phyloP scores from a whole-genome alignment of 2,888 invertebrate species.

The Ennomos quercinarius region DNA sequence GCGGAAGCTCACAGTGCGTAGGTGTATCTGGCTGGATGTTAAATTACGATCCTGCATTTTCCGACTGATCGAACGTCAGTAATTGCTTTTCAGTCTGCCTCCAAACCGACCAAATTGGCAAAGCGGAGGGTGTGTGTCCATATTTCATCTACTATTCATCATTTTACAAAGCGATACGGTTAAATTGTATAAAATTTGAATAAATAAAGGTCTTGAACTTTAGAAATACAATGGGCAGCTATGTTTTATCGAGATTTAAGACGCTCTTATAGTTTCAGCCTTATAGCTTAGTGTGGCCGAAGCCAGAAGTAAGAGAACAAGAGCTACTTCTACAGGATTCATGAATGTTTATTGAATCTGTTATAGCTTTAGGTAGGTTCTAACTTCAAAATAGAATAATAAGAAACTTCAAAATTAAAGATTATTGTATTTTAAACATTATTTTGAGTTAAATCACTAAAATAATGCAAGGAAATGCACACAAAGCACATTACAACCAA shows the following conservation, averaged over 20 bases:
- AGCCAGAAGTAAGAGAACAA: not conserved
- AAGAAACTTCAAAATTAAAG: too few species aligned
- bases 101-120: conserved; percentile 66
- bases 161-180: conserved; percentile 35
- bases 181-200: conserved; percentile 43
- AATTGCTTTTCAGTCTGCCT: conserved; percentile 71
- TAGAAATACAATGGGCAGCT: conserved; percentile 25
- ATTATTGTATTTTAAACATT: too few species aligned
- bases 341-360: too few species aligned
- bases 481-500: too few species aligned
- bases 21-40: conserved; percentile 8
- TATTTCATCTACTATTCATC: conserved; percentile 37
- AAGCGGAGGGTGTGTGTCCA: conserved; percentile 35
- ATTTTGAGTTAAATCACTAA: too few species aligned
- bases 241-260: conserved; percentile 27
- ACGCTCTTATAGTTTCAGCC: conserved; percentile 11
- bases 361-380: too few species aligned
- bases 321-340: not conserved
- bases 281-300: conserved; percentile 5
- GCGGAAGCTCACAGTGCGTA: conserved; percentile 2
- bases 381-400: too few species aligned
- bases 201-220: conserved; percentile 37
- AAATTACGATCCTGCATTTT: conserved; percentile 70
- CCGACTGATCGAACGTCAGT: conserved; percentile 73
- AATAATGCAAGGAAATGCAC: too few species aligned